Percentiles rank a stretch among this genome's conserved stretches.
Conservation (phyloP, 2,888 invertebrate species). For the Hemicrepidius hirtus region DNA sequence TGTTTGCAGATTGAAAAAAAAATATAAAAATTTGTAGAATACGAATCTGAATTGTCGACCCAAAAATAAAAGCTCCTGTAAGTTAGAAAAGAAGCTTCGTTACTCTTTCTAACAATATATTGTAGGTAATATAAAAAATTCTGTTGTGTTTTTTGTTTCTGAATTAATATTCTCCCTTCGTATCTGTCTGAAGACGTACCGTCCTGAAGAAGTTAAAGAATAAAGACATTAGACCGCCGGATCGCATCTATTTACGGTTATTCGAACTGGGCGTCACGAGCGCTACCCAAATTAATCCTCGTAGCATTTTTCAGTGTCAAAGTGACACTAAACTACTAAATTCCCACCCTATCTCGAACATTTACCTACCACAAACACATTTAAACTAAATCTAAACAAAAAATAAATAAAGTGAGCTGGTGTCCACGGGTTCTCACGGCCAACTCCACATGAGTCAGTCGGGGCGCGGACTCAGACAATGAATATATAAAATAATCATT, state of each 20-base stretch:
- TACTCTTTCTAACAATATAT: too few species aligned
- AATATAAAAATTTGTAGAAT: too few species aligned
- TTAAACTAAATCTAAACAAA: conserved; percentile 59
- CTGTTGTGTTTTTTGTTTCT: too few species aligned
- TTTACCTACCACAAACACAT: conserved; percentile 59
- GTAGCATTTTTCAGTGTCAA: conserved; percentile 59
- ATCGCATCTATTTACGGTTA: conserved; percentile 22
- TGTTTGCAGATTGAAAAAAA: too few species aligned
- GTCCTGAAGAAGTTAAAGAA: conserved; percentile 22
- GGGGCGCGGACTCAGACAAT: conserved; percentile 76
- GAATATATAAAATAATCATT: conserved; percentile 64
- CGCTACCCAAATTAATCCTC: conserved; percentile 50
- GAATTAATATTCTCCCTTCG: neutral
- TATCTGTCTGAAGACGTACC: neutral
- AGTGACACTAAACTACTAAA: conserved; percentile 54
- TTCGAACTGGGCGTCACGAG: conserved; percentile 26
- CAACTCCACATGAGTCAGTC: conserved; percentile 73
- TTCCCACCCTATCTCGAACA: conserved; percentile 54
- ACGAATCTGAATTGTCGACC: too few species aligned
- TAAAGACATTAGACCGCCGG: conserved; percentile 36
- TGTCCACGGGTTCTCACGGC: conserved; percentile 60
- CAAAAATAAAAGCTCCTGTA: too few species aligned
- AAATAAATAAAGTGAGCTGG: conserved; percentile 56
- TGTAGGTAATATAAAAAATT: too few species aligned
- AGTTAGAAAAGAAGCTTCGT: too few species aligned